These are phyloP conservation scores for Tethya wilhelma DNA, from an alignment of 37 sponge, comb jelly and placozoan species.

Conservation along the genomic window DNA sequence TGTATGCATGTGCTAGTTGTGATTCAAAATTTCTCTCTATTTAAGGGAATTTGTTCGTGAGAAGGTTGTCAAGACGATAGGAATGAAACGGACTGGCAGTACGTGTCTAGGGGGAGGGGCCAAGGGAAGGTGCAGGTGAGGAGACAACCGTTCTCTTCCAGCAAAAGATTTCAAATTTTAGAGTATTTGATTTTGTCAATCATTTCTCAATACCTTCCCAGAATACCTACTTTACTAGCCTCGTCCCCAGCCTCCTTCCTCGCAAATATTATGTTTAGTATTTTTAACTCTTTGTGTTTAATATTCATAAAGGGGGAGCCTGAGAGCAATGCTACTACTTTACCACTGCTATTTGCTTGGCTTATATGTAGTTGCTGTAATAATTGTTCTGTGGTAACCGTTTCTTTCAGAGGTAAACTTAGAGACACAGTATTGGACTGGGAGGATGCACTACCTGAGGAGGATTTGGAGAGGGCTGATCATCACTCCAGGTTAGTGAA, in stretches of 20 bases:
- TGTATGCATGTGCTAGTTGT: too few species aligned
- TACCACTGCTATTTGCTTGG: background rate
- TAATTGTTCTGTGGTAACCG: background rate
- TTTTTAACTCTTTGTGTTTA: background rate
- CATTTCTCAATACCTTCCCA: too few species aligned
- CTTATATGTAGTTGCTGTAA: too few species aligned
- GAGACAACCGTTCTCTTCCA: too few species aligned
- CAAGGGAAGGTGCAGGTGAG: constrained; percentile 84
- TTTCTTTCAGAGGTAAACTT: constrained; percentile 74
- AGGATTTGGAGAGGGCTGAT: constrained; percentile 79
- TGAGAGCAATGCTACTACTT: background rate
- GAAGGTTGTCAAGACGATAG: constrained; percentile 74
- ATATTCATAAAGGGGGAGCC: background rate
- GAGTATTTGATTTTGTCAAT: too few species aligned
- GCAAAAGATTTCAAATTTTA: too few species aligned
- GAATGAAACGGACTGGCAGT: constrained; percentile 85
- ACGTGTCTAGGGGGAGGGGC: constrained; percentile 79
- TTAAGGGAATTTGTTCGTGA: constrained; percentile 86
- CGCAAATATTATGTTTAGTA: background rate
- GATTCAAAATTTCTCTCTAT: too few species aligned
- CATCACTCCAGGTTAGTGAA: constrained; percentile 68
- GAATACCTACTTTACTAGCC: background rate
- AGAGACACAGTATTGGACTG: constrained; percentile 96
- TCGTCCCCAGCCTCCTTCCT: background rate
- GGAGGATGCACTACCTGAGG: constrained; percentile 89